Base-by-base conservation (phyloP, 2,113 vertebrate genomes). In the Myotis yumanensis region DNA sequence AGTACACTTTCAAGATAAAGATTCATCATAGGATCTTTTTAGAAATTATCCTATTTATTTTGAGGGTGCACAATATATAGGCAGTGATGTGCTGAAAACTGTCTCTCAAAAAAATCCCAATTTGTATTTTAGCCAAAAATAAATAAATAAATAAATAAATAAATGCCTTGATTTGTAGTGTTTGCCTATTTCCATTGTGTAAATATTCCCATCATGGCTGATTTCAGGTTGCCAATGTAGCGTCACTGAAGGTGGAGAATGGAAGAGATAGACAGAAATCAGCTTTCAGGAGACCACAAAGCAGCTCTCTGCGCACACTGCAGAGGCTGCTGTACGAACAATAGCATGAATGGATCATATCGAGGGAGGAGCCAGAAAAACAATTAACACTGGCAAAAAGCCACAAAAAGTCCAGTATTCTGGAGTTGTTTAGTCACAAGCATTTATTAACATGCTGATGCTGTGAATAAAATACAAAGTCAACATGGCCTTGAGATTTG, bases 391-490 rank as follows among this genome's bases (percentile, higher is more conserved):
- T 54, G 79, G 35, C n/a, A 7, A 25, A 46, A n/a, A 37, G 84
- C 51, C 43, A 30, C 23, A 14, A 2, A 73, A 52, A 54, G 6
- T 37, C 43, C 62, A 37, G 88, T 8, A 2, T 84, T 85, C 54
- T 80, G 68, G 25, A 77, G 48, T 28, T 1, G 32, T 83, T 54
- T 73, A 54, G 73, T 79, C 12, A 3, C 59, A 15, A 15, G 43
- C 86, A 59, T 37, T 86, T 69, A 52, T 46, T 48, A 89, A 51
- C 48, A 20, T 43, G 83, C 86, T 82, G 94, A 82, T 14, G 40
- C 62, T 83, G 20, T 22, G 91, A 86, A 87, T 43, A 23, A 69
- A 66, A 73, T 73, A 43, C 64, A 23, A 62, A 57, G 75, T 69
- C 84, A 57, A 79, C 40, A 25, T 0, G 5, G 4, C 11, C 3